phyloP scores from a whole-genome alignment of 23 tunicate genomes.

The Oikopleura dioica region DNA sequence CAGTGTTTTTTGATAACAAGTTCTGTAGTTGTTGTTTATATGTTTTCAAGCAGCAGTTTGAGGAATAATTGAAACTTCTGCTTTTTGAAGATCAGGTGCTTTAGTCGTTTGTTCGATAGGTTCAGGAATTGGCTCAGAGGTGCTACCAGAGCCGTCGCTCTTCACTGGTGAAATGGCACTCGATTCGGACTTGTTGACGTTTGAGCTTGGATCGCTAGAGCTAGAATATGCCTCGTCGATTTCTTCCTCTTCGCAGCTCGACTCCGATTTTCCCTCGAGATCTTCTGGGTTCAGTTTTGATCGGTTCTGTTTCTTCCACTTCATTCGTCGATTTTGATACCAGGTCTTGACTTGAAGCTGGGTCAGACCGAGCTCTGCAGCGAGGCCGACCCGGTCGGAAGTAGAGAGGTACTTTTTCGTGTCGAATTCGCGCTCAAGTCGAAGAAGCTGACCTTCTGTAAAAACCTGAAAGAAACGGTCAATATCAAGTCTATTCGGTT shows the following conservation, averaged over 20 bases:
- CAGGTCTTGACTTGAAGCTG: constrained; percentile 93
- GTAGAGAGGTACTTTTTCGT: constrained; percentile 78
- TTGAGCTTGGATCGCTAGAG: background rate
- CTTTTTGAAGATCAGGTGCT: too few relatives aligned
- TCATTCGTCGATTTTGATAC: constrained; percentile 93
- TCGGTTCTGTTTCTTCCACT: constrained; percentile 71
- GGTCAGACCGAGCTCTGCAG: constrained; percentile 44
- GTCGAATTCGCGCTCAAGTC: constrained; percentile 75
- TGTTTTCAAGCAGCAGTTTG: too few relatives aligned
- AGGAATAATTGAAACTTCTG: too few relatives aligned
- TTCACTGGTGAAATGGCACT: too few relatives aligned
- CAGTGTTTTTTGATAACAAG: too few relatives aligned
- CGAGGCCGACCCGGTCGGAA: constrained; percentile 76
- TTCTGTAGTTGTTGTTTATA: too few relatives aligned
- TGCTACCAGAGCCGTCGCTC: too few relatives aligned
- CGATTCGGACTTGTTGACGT: too few relatives aligned
- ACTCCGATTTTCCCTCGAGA: background rate
- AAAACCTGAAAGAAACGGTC: too few relatives aligned
- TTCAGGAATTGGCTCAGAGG: too few relatives aligned
- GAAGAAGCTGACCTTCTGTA: constrained; percentile 76
- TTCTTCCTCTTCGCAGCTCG: constrained; percentile 1
- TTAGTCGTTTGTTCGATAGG: too few relatives aligned
- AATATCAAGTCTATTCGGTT: too few relatives aligned
- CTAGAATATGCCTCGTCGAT: constrained; percentile 1
- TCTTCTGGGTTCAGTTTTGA: background rate